A percentile compares a stretch with the other conserved stretches of the same genome.
phyloP scores from a whole-genome alignment of 2,888 invertebrate genomes.

The Sarcophaga carnaria region DNA sequence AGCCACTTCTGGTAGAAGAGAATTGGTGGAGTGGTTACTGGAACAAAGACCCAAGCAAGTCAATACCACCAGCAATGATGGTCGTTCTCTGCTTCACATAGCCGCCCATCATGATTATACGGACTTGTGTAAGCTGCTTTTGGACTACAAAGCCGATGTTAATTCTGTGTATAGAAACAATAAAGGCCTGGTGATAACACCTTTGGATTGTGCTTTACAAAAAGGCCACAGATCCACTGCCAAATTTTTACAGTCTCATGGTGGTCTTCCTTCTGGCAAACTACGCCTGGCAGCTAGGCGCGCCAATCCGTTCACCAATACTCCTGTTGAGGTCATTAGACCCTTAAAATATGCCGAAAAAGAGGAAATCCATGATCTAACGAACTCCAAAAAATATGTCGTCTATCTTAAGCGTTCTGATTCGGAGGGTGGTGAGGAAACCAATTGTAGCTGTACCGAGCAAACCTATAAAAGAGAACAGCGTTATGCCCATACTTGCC shows the following conservation, averaged over 20 bases:
- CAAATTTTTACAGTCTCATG: constrained; percentile 95
- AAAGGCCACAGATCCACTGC: constrained; percentile 94
- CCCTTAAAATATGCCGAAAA: constrained; percentile 80
- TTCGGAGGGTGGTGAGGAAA: constrained; percentile 74
- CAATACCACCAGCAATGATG: constrained; percentile 95
- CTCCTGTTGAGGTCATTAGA: constrained; percentile 77
- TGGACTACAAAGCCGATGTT: constrained; percentile 92
- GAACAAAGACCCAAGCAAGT: constrained; percentile 91
- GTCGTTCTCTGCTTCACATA: constrained; percentile 95
- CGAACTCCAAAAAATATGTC: constrained; percentile 79
- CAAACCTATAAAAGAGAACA: constrained; percentile 78
- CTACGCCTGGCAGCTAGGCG: constrained; percentile 81
- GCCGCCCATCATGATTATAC: constrained; percentile 96
- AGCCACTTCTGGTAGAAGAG: constrained; percentile 93
- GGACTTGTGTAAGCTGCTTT: constrained; percentile 93
- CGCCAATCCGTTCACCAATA: constrained; percentile 79
- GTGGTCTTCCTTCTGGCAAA: constrained; percentile 91
- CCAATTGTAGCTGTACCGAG: constrained; percentile 78
- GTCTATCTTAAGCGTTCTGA: constrained; percentile 79
- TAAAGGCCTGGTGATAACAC: constrained; percentile 93
- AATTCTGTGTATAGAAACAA: constrained; percentile 92
- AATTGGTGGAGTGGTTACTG: constrained; percentile 93
- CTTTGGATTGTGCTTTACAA: constrained; percentile 94
- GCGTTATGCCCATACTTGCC: constrained; percentile 76
- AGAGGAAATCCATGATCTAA: constrained; percentile 78